phyloP scores from a whole-genome alignment of 2,888 invertebrate genomes.

The Thereva nobilitata region DNA sequence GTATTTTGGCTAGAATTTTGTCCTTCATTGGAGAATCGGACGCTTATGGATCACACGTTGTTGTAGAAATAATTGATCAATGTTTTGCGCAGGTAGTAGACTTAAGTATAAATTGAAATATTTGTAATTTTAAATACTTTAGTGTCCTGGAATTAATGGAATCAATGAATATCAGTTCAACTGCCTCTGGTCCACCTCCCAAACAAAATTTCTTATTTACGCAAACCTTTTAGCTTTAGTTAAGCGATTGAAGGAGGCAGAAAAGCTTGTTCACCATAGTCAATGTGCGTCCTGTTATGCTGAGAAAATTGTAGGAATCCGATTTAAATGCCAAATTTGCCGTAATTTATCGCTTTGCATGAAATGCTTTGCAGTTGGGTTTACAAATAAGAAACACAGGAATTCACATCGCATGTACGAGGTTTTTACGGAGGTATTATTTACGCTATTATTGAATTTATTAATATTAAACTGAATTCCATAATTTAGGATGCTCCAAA shows the following conservation, averaged over 20 bases:
- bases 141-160: conserved; percentile 50
- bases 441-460: background rate
- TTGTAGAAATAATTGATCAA: conserved; percentile 50
- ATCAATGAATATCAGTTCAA: conserved; percentile 54
- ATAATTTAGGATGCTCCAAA: conserved; percentile 49
- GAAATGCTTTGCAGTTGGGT: conserved; percentile 55
- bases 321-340: conserved; percentile 56
- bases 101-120: background rate
- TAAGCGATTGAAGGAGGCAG: conserved; percentile 55
- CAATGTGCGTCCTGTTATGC: conserved; percentile 51
- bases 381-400: conserved; percentile 49
- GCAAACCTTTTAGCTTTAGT: conserved; percentile 54
- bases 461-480: conserved; percentile 6
- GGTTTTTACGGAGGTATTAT: conserved; percentile 51
- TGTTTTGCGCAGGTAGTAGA: conserved; percentile 46
- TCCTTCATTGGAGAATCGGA: conserved; percentile 54
- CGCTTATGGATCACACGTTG: conserved; percentile 52
- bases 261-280: conserved; percentile 53
- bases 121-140: conserved; percentile 31
- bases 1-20: conserved; percentile 52
- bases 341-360: conserved; percentile 54
- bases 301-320: conserved; percentile 54
- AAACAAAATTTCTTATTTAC: conserved; percentile 54
- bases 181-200: conserved; percentile 52
- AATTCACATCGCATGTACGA: conserved; percentile 55